Conservation (phyloP, 2,888 invertebrate genomes). For the Seira ritae region DNA sequence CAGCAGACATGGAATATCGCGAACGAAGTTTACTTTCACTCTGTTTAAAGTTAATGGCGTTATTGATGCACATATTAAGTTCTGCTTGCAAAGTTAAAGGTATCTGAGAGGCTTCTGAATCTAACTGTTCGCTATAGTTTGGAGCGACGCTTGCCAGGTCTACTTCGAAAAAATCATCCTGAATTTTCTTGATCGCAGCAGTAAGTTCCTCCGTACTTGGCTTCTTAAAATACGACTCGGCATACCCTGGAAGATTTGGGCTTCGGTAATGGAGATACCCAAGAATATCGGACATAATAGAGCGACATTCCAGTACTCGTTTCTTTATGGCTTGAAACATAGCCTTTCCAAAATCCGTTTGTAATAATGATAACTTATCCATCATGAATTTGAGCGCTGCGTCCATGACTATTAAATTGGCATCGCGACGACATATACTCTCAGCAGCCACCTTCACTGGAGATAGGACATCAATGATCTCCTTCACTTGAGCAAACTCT, state of each 20-base stretch:
- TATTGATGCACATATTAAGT: neutral
- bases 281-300: neutral
- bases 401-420: constrained; percentile 33
- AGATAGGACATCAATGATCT: neutral
- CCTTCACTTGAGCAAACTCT: neutral
- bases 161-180: neutral
- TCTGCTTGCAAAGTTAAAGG: neutral
- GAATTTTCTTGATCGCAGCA: neutral
- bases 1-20: neutral
- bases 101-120: neutral
- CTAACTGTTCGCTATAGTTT: neutral
- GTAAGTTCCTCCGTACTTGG: neutral
- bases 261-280: neutral
- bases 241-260: neutral
- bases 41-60: neutral
- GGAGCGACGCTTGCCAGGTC: neutral
- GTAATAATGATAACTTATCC: neutral
- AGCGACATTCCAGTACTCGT: neutral
- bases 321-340: constrained; percentile 13
- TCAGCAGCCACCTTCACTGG: constrained; percentile 31
- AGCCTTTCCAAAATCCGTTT: neutral
- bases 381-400: constrained; percentile 25
- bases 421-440: constrained; percentile 31
- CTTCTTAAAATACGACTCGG: neutral
- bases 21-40: neutral